Base-by-base conservation (phyloP, 1,140 invertebrate species). In the Heliconius hewitsoni region DNA sequence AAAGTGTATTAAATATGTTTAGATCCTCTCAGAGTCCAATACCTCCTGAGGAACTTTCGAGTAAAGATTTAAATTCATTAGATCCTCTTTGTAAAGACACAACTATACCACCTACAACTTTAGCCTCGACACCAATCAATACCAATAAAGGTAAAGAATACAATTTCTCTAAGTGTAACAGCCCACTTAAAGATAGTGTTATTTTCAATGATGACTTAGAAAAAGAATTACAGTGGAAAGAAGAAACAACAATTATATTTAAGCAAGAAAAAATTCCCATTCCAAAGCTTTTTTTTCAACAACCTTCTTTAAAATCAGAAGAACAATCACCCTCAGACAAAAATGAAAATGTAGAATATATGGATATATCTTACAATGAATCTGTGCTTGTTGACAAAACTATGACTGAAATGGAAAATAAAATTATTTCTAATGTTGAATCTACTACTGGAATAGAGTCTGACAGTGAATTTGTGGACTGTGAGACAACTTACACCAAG, bases 1-100 rank as follows among this genome's bases (percentile, higher is more conserved):
- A 93, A 79, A 91, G 86, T 90, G 93, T 94, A 19, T 80, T 94
- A 0, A 94, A 88, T 76, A 93, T 94, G 86, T 94, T 94, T 71
- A 84, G 91, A 73, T 83, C 93, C 19, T 94, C 92, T 13, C 90
- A 93, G 52, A 93, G 92, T 76, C 92, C 93, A n/a, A 88, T 91
- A 82, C 86, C 86, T 37, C 34, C 76, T 71, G 89, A 84, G 34
- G 81, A 80, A 6, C 18, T 37, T 23, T 19, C 37, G 8, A 72
- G n/a, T 72, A 39, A 72, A 19, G 71, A n/a, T 42, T 19, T 39
- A 11, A 72, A 42, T 39, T 39, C 34, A 39, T n/a, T 39, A 27
- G 37, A 72, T 3, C 18, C 71, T 71, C 13, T 37, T 6, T 39
- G 9, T 66, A 66, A 78, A 30, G 71, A 72, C 52, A 23, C 34